phyloP scores from a whole-genome alignment of 2,113 vertebrate species.

The Trichomycterus rosablanca region DNA sequence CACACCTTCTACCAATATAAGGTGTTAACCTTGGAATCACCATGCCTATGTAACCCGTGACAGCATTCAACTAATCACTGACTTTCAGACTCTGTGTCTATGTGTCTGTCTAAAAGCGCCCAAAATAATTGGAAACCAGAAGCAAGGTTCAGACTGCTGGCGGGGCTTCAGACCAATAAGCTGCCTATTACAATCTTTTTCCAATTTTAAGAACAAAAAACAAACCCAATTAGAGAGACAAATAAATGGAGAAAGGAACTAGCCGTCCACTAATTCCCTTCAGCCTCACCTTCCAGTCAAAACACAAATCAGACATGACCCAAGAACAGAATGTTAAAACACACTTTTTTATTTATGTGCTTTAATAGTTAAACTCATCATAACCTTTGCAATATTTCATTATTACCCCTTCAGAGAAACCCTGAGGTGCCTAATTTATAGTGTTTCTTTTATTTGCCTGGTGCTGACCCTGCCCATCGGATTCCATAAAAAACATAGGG shows the following conservation, averaged over 20 bases:
- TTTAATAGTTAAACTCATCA: constrained; percentile 34
- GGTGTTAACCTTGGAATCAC: constrained; percentile 22
- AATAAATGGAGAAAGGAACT: constrained; percentile 48
- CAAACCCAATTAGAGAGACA: constrained; percentile 41
- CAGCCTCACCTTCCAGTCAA: constrained; percentile 1
- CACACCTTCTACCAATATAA: constrained; percentile 20
- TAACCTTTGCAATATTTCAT: constrained; percentile 42
- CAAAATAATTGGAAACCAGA: constrained; percentile 33
- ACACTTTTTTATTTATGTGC: constrained; percentile 29
- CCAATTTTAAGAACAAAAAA: constrained; percentile 45
- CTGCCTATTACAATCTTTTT: constrained; percentile 31
- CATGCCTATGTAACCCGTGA: constrained; percentile 14
- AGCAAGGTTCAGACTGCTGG: constrained; percentile 30
- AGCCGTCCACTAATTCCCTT: constrained; percentile 28
- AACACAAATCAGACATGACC: constrained; percentile 4
- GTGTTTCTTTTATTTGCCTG: constrained; percentile 63
- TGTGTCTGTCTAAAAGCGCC: constrained; percentile 21
- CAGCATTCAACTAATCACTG: constrained; percentile 28
- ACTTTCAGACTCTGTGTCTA: constrained; percentile 1
- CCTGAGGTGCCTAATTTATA: constrained; percentile 59
- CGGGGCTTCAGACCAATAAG: constrained; percentile 30
- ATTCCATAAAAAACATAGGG: constrained; percentile 58
- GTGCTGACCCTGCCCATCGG: constrained; percentile 60
- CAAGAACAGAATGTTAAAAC: neutral
- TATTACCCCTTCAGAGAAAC: constrained; percentile 54